Conservation (phyloP, 2,797 vertebrate species). For the Pristis pectinata region DNA sequence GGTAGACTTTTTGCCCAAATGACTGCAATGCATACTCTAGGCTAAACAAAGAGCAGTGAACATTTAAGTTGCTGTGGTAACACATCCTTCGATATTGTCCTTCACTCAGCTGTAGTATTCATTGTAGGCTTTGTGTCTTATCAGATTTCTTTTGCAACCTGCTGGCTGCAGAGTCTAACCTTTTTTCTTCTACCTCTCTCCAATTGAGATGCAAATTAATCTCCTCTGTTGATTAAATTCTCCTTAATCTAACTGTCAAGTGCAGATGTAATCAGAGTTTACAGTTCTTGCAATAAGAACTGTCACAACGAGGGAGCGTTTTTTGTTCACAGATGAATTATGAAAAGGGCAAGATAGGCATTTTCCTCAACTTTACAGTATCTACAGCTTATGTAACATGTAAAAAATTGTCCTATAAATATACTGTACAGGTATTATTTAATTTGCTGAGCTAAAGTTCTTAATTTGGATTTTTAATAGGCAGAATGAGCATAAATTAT, state of each 20-base stretch:
- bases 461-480: slow-evolving; percentile 2
- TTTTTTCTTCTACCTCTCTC: slow-evolving; percentile 65
- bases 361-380: background rate
- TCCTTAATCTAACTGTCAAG: slow-evolving; percentile 84
- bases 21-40: slow-evolving; percentile 53
- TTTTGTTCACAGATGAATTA: slow-evolving; percentile 4
- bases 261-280: slow-evolving; percentile 86
- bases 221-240: slow-evolving; percentile 87
- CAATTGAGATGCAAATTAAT: slow-evolving; percentile 96
- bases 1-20: slow-evolving; percentile 56
- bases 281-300: slow-evolving; percentile 68
- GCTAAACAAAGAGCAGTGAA: slow-evolving; percentile 57
- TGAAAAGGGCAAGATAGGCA: background rate
- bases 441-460: background rate
- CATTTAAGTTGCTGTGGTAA: slow-evolving; percentile 78
- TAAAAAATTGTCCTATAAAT: background rate
- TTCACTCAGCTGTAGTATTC: slow-evolving; percentile 65
- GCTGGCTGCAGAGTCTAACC: slow-evolving; percentile 60
- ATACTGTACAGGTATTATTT: background rate
- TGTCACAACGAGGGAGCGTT: slow-evolving; percentile 51
- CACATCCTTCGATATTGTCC: slow-evolving; percentile 65
- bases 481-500: background rate
- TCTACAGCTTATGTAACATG: background rate
- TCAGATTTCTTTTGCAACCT: slow-evolving; percentile 78
- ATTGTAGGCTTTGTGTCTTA: slow-evolving; percentile 70